Conservation (phyloP, 2,113 vertebrate species). For the Pardalotus punctatus region DNA sequence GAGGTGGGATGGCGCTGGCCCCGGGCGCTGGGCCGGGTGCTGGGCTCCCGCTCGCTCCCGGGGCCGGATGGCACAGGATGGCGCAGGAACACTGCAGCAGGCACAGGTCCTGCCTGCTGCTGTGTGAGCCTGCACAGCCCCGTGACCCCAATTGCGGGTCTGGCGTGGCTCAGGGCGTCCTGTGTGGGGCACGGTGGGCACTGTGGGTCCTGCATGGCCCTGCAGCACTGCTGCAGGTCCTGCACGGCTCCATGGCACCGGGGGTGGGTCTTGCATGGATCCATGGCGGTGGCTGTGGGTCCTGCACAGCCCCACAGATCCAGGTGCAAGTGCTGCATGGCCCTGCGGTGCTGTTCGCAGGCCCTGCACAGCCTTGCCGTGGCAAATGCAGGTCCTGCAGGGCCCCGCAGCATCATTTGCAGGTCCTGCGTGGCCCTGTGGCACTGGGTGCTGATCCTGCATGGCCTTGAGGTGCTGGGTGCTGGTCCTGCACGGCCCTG, state of each 20-base stretch:
- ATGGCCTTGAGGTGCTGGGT: neutral
- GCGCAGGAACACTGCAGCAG: neutral
- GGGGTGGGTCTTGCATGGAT: neutral
- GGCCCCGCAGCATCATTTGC: neutral
- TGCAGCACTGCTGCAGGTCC: neutral
- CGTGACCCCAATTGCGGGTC: neutral
- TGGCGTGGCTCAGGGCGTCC: accelerated
- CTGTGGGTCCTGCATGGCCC: neutral
- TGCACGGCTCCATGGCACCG: accelerated
- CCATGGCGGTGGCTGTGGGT: neutral
- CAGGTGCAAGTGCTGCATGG: neutral
- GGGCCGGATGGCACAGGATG: neutral
- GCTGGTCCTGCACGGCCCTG: neutral
- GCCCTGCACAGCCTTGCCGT: neutral
- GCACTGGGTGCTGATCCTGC: too few species aligned
- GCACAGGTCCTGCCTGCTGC: neutral
- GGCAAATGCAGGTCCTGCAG: accelerated
- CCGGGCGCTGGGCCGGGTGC: neutral
- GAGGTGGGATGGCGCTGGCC: neutral
- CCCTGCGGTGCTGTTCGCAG: neutral
- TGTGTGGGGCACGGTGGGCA: neutral
- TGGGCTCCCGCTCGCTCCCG: neutral
- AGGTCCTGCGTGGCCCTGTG: neutral
- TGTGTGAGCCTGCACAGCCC: accelerated
- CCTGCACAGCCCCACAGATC: neutral